Evolutionary conservation across 1,140 invertebrate genomes (phyloP).

Genomic region (Aphaenogaster floridana): DNA sequence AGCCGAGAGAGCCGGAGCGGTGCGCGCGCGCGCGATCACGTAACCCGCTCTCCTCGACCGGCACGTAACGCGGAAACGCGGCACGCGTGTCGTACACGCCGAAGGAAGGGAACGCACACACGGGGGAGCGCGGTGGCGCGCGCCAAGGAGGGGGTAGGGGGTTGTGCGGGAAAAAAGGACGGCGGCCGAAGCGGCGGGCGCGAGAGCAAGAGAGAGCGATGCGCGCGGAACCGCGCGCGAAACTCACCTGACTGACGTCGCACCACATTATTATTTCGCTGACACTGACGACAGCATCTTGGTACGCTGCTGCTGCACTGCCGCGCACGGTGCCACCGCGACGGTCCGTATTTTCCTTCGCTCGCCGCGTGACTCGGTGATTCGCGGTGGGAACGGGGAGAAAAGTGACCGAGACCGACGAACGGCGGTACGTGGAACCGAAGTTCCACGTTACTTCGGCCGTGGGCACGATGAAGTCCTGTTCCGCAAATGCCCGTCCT

Average conservation of each 20-base stretch:
- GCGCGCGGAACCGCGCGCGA: conserved; percentile 66
- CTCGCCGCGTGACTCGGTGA: conserved; percentile 44
- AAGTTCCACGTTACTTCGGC: conserved; percentile 76
- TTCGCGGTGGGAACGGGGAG: not conserved
- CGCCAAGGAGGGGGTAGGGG: conserved; percentile 25
- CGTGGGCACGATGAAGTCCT: conserved; percentile 52
- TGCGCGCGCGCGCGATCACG: conserved; percentile 24
- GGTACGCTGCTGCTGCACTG: conserved; percentile 81
- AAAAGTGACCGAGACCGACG: not conserved
- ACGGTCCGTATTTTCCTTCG: conserved; percentile 61
- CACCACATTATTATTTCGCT: conserved; percentile 87
- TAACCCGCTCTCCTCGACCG: conserved; percentile 52
- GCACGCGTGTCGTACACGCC: conserved; percentile 61
- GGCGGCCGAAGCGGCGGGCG: conserved; percentile 46
- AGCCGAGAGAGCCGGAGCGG: not conserved
- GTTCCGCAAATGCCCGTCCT: conserved; percentile 60
- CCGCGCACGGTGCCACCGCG: conserved; percentile 78
- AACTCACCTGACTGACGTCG: conserved; percentile 87
- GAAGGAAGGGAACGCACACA: conserved; percentile 52
- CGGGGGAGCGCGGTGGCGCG: not conserved
- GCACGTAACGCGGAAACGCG: conserved; percentile 60
- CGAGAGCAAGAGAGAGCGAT: conserved; percentile 35
- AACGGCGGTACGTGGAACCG: conserved; percentile 62
- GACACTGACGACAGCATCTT: conserved; percentile 86
- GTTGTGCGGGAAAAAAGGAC: conserved; percentile 44